These are phyloP conservation scores for Helicolenus hilgendorfi DNA, from an alignment of 2,797 vertebrate species.

Conservation along the genomic window DNA sequence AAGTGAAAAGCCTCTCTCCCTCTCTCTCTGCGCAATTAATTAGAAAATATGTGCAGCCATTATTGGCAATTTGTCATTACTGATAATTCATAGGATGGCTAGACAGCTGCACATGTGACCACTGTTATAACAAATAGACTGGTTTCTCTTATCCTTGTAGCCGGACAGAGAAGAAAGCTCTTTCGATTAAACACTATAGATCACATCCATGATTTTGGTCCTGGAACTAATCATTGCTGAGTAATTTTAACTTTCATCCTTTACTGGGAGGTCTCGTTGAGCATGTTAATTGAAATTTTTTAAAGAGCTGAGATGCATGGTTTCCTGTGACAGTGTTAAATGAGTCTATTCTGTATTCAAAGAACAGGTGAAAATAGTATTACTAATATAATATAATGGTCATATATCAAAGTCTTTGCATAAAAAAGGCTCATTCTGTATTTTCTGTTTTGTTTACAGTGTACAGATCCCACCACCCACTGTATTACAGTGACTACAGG, in stretches of 20 bases:
- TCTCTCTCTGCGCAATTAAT: conserved; percentile 68
- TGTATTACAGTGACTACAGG: background rate
- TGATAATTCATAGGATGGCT: conserved; percentile 62
- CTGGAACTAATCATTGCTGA: conserved; percentile 48
- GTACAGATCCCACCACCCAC: background rate
- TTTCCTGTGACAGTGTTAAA: conserved; percentile 65
- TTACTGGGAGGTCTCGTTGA: conserved; percentile 41
- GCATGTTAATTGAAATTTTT: conserved; percentile 77
- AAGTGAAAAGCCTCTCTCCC: conserved; percentile 37
- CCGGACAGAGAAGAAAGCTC: conserved; percentile 52
- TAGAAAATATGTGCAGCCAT: conserved; percentile 56
- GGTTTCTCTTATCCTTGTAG: conserved; percentile 29
- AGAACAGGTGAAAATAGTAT: conserved; percentile 34
- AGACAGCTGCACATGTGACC: conserved; percentile 50
- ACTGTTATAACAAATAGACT: conserved; percentile 55
- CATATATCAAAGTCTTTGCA: background rate
- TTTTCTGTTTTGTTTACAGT: conserved; percentile 3
- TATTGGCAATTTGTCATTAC: conserved; percentile 72
- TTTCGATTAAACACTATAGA: conserved; percentile 76
- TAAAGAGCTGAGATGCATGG: conserved; percentile 46
- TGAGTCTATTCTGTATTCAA: conserved; percentile 45
- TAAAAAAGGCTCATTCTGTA: background rate
- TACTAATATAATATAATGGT: conserved; percentile 21
- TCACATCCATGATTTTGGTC: conserved; percentile 70
- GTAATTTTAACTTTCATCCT: conserved; percentile 67